Base-by-base conservation (phyloP, 2,113 vertebrate genomes). In the Chrysochloris asiatica region DNA sequence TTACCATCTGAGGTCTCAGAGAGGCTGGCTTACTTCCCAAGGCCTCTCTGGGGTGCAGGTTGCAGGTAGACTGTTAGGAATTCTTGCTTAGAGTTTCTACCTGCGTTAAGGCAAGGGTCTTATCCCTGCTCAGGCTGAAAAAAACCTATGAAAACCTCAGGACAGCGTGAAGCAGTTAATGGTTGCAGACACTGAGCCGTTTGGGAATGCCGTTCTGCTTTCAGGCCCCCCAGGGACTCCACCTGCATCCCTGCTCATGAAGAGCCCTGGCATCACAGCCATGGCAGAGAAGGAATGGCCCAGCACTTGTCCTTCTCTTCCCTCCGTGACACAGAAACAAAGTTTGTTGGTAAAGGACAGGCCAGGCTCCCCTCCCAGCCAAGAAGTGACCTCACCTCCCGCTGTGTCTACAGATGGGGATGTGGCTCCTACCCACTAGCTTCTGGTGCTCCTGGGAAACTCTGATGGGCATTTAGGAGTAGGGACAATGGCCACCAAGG, bases 391-490 rank as follows among this genome's bases (percentile, higher is more conserved):
- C 21, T 30, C 12, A 0, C 16, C 8, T 6, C 65, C 0, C 0
- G n/a, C n/a, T n/a, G 1, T 4, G 54, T 0, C 8, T 28, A 30
- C 0, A 78, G 43, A 0, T 0, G 38, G 47, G 71, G 22, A 41
- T 14, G 14, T 0, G 9, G 54, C 36, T 26, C 43, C 78, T 11
- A 36, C 56, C 63, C n/a, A 5, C 56, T 33, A 11, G 2, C 28
- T 14, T 2, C 10, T 5, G 8, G 65, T 12, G 12, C 47, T 63
- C 54, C 52, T 1, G 63, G 89, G 43, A n/a, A 26, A 9, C 4
- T 0, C 3, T 8, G 6, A 0, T 21, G 45, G 86, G 48, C 33
- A 0, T 1, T 0, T 0, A 3, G 22, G 47, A 2, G 8, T 17
- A 36, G 52, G 8, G 0, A 8, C 90, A 2, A 0, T 0, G 24